These are phyloP conservation scores for Schizaphis graminum DNA, from an alignment of 2,888 invertebrate genomes.

Conservation along the genomic window DNA sequence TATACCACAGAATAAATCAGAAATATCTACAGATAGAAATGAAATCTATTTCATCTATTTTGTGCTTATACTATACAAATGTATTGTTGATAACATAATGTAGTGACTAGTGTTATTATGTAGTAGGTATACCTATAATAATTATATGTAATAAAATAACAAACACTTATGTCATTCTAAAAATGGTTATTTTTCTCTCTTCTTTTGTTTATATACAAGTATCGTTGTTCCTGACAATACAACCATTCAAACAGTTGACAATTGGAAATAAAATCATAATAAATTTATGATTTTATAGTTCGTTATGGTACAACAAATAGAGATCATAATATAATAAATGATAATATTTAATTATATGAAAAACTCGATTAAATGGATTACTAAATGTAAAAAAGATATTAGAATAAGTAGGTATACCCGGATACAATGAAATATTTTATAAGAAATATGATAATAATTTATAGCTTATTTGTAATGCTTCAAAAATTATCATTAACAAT, in stretches of 20 bases:
- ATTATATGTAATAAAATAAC: too few relatives aligned
- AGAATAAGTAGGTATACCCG: constrained; percentile 12
- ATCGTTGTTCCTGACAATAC: neutral
- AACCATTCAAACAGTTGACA: neutral
- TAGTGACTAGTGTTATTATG: neutral
- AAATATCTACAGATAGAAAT: too few relatives aligned
- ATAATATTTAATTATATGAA: neutral
- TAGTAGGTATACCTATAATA: neutral
- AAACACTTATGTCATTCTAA: neutral
- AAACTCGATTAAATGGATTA: neutral
- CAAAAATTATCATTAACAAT: constrained; percentile 60
- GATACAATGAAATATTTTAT: constrained; percentile 8
- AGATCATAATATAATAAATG: neutral
- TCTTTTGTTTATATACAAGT: neutral
- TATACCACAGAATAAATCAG: too few relatives aligned
- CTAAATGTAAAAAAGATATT: constrained; percentile 2
- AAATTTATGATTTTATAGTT: neutral
- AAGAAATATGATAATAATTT: constrained; percentile 49
- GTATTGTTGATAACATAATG: neutral
- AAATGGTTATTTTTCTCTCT: neutral
- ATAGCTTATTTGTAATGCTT: constrained; percentile 58
- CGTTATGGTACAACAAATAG: neutral
- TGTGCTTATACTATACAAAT: neutral
- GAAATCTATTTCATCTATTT: too few relatives aligned
- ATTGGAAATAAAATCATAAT: neutral